Percentiles rank a stretch among this genome's conserved stretches.
Evolutionary conservation across 2,113 vertebrate species (phyloP).

Genomic region (Zosterops pallidus): DNA sequence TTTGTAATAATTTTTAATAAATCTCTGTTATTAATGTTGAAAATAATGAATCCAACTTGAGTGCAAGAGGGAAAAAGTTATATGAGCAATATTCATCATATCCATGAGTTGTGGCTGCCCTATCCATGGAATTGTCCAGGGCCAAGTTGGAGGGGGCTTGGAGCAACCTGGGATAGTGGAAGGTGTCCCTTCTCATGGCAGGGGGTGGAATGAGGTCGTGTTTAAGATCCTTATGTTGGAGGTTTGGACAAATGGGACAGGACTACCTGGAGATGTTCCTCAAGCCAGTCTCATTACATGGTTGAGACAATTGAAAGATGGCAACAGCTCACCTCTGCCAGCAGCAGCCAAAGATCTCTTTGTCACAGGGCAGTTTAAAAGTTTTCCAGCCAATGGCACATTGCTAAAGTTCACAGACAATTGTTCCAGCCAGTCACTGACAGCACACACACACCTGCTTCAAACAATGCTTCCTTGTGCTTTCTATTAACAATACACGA

Average conservation of each 20-base stretch:
- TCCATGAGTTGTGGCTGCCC: background rate
- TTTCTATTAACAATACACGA: no score
- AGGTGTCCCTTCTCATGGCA: background rate
- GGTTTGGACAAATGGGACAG: no score
- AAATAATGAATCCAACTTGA: background rate
- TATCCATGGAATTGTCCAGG: background rate
- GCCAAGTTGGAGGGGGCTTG: rapidly evolving
- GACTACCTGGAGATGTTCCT: no score
- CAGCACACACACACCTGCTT: no score
- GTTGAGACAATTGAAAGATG: no score
- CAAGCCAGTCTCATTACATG: no score
- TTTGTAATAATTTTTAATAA: background rate
- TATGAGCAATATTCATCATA: background rate
- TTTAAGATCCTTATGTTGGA: background rate
- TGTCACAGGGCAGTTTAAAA: no score
- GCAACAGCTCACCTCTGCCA: background rate
- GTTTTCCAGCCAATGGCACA: no score
- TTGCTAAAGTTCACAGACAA: no score
- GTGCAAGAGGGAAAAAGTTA: background rate
- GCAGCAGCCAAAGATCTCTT: no score
- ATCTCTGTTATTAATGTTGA: background rate
- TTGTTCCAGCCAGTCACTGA: no score
- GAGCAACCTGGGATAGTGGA: background rate
- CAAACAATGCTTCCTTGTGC: no score
- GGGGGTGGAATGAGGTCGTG: rapidly evolving